These are phyloP conservation scores for Pomatostomus ruficeps DNA, from an alignment of 2,113 vertebrate species.

Conservation along the genomic window DNA sequence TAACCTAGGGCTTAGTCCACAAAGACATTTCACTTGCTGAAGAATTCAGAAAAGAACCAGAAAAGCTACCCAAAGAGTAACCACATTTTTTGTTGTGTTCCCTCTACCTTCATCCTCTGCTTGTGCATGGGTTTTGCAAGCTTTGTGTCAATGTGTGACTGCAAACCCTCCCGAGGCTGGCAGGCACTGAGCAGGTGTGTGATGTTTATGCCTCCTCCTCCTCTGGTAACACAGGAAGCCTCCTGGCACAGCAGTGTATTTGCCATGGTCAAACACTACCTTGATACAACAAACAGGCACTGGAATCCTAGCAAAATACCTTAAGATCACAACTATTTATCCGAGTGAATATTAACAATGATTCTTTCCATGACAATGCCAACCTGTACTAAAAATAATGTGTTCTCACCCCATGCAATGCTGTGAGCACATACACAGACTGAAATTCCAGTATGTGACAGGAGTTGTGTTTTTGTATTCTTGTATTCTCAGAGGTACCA, in stretches of 20 bases:
- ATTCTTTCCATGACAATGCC: neutral
- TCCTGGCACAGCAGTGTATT: rapidly evolving
- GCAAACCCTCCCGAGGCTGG: neutral
- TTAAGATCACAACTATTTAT: neutral
- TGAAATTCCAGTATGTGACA: neutral
- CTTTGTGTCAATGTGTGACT: neutral
- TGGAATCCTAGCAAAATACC: neutral
- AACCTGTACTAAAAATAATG: neutral
- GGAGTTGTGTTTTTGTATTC: neutral
- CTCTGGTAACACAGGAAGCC: neutral
- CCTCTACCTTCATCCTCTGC: neutral
- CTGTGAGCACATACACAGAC: neutral
- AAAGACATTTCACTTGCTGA: neutral
- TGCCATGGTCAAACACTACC: neutral
- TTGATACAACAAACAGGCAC: neutral
- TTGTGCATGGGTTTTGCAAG: neutral
- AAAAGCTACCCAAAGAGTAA: neutral
- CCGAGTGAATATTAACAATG: neutral
- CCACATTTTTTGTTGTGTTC: neutral
- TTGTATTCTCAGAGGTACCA: neutral
- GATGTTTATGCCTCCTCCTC: neutral
- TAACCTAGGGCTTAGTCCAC: neutral
- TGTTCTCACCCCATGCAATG: neutral
- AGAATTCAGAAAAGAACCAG: neutral
- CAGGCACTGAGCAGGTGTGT: neutral